Conservation (phyloP, 2,113 vertebrate genomes). For the Proteles cristata region DNA sequence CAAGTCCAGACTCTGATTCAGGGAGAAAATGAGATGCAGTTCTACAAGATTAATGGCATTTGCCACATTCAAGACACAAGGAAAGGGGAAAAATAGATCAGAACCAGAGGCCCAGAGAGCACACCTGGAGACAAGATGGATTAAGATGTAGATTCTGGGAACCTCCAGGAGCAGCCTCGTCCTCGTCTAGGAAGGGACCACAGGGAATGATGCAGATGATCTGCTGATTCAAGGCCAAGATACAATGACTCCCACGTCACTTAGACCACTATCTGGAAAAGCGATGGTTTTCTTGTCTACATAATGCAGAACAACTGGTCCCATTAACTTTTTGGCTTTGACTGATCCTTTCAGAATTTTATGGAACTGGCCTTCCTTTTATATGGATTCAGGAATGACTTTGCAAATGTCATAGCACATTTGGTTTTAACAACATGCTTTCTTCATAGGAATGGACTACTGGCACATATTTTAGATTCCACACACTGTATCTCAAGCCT, state of each 20-base stretch:
- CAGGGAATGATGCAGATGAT: accelerated
- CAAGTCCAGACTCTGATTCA: background rate
- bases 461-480: background rate
- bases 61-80: background rate
- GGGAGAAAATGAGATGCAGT: background rate
- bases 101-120: background rate
- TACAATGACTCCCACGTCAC: background rate
- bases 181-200: background rate
- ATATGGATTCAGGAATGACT: background rate
- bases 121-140: accelerated
- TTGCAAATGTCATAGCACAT: background rate
- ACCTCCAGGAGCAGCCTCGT: background rate
- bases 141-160: background rate
- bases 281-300: background rate
- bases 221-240: background rate
- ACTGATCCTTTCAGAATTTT: background rate
- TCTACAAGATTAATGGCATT: background rate
- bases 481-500: background rate
- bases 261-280: background rate
- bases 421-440: background rate
- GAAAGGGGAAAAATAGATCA: background rate
- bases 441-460: background rate
- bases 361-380: background rate
- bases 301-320: background rate
- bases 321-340: background rate